Base-by-base conservation (phyloP, 2,888 invertebrate genomes). In the Drosophila helvetica region DNA sequence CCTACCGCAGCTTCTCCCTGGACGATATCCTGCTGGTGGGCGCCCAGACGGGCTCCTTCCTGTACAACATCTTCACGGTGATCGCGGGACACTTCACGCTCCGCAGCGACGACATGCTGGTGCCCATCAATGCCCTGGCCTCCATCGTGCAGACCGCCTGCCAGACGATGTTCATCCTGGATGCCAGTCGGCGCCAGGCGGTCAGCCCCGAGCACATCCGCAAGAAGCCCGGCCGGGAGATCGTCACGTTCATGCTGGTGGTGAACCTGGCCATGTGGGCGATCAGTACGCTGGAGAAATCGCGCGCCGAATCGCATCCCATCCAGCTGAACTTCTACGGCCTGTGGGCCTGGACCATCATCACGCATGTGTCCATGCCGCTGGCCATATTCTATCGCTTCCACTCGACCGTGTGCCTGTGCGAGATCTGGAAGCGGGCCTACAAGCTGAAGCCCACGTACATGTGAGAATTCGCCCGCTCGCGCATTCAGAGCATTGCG, bases 401-500 rank as follows among this genome's bases (percentile, higher is more conserved):
- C 92, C 98, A 98, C 91, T 98, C 98, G 48, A 98, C 98, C 0
- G 98, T 98, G 2, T 98, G 98, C 90, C 93, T 98, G 66, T 98
- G 98, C 91, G 98, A 98, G 92, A 97, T 98, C 87, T 98, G 98
- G 98, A 98, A 98, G 92, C 94, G 96, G 79, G 97, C 98, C 8
- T 98, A 98, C 92, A 98, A 98, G 93, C 96, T 96, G 90, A 97
- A 97, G 89, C 96, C 96, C 2, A 95, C 96, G 89, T 96, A 96
- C 89, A 96, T 96, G 96, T 96, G 95, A 92, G 91, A 92, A 83
- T 89, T 90, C 83, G 91, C 91, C 78, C 91, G 91, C 80, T 91
- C 90, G 91, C 91, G 91, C 91, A 90, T 90, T 80, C 91, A 91
- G 48, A 90, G 90, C 78, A 90, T 90, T 90, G 90, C 90, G 90